Evolutionary conservation across 2,113 vertebrate genomes (phyloP).

Genomic region (Chionomys nivalis): DNA sequence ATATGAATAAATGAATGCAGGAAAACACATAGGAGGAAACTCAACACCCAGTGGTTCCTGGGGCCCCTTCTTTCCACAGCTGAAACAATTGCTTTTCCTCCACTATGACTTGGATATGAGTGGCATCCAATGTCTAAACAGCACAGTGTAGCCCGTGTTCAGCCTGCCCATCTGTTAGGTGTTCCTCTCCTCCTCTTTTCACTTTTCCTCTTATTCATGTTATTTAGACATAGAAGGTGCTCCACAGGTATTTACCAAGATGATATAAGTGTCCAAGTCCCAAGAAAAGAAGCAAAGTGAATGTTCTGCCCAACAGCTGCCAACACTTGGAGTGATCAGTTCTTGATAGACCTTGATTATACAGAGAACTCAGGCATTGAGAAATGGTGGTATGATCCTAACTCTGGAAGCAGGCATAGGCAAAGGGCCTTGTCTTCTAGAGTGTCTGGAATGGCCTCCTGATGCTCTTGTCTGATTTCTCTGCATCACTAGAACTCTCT

Average conservation of each 20-base stretch:
- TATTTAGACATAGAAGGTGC: neutral
- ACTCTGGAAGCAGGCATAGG: neutral
- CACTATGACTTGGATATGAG: neutral
- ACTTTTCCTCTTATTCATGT: neutral
- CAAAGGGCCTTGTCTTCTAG: neutral
- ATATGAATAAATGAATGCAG: neutral
- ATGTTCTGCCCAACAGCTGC: conserved; percentile 15
- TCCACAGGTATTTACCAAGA: conserved; percentile 15
- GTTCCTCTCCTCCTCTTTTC: neutral
- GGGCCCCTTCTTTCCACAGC: neutral
- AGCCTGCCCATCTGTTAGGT: neutral
- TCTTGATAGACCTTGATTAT: conserved; percentile 16
- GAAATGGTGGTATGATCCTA: neutral
- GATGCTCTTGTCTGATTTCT: neutral
- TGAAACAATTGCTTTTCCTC: conserved; percentile 21
- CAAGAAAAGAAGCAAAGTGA: conserved; percentile 49
- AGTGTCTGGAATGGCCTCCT: conserved; percentile 1
- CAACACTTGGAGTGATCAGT: conserved; percentile 12
- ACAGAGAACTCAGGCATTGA: neutral
- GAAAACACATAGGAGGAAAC: neutral
- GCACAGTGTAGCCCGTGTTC: neutral
- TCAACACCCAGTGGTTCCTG: neutral
- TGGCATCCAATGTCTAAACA: neutral
- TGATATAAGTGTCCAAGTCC: conserved; percentile 33
- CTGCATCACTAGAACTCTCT: neutral